phyloP scores from a whole-genome alignment of 2,113 vertebrate species.

The Scatophagus argus region DNA sequence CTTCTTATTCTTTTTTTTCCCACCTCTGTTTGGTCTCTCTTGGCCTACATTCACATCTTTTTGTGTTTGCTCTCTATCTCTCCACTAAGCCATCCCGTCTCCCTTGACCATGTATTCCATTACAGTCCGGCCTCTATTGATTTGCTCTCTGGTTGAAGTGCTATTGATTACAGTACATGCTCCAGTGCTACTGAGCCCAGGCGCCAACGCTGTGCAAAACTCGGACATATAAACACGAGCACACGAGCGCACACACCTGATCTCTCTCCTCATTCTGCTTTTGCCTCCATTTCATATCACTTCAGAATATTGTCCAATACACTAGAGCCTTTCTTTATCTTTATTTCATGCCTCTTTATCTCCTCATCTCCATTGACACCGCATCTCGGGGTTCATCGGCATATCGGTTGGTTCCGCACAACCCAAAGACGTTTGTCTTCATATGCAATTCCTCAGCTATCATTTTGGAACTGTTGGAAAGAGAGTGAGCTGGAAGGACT shows the following conservation, averaged over 20 bases:
- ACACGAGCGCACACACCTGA: slow-evolving; percentile 4
- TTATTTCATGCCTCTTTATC: no score
- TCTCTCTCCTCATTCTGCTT: neutral
- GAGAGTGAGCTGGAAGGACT: neutral
- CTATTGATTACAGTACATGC: slow-evolving; percentile 82
- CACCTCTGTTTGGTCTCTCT: slow-evolving; percentile 16
- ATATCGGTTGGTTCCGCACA: slow-evolving; percentile 46
- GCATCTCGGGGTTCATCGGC: slow-evolving; percentile 29
- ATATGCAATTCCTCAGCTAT: slow-evolving; percentile 47
- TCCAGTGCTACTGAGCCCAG: slow-evolving; percentile 67
- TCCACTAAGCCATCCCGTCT: slow-evolving; percentile 49
- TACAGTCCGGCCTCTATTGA: slow-evolving; percentile 75
- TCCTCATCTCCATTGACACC: slow-evolving; percentile 42
- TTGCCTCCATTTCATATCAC: slow-evolving; percentile 28
- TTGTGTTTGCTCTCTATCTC: slow-evolving; percentile 62
- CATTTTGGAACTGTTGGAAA: slow-evolving; percentile 52
- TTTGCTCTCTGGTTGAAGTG: slow-evolving; percentile 79
- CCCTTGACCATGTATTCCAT: slow-evolving; percentile 72
- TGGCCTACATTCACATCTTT: slow-evolving; percentile 56
- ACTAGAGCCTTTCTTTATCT: slow-evolving; percentile 14
- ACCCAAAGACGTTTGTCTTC: slow-evolving; percentile 23
- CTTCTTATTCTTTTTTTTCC: slow-evolving; percentile 13
- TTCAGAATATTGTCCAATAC: slow-evolving; percentile 43
- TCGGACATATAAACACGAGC: slow-evolving; percentile 36
- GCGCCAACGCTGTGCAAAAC: slow-evolving; percentile 45